Conservation (phyloP, 2,888 invertebrate genomes). For the Pterobdella sp. region DNA sequence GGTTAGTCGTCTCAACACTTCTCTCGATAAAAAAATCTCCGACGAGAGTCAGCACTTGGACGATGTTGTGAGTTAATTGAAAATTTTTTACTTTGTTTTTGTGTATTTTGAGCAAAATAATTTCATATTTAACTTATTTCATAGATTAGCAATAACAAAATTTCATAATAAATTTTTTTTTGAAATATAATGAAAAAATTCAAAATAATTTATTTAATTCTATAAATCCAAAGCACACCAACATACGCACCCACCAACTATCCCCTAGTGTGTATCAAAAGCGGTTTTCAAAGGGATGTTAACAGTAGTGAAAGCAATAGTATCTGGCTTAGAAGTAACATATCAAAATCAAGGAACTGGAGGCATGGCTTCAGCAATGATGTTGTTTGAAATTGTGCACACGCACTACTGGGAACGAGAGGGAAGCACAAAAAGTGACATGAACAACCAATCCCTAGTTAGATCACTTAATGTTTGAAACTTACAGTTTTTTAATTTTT, state of each 20-base stretch:
- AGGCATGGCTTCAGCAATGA: slow-evolving; percentile 88
- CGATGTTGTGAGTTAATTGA: slow-evolving; percentile 74
- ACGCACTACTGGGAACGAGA: slow-evolving; percentile 69
- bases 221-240: no score
- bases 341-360: slow-evolving; percentile 86
- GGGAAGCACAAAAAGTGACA: slow-evolving; percentile 45
- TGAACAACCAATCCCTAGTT: slow-evolving; percentile 46
- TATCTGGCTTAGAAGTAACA: slow-evolving; percentile 81
- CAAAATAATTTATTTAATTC: no score
- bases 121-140: background rate
- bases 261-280: slow-evolving; percentile 61
- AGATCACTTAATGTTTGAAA: no score
- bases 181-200: no score
- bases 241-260: no score
- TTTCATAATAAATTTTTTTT: no score
- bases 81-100: background rate
- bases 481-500: background rate
- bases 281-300: slow-evolving; percentile 93
- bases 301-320: slow-evolving; percentile 78
- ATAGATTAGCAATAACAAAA: no score
- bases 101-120: background rate
- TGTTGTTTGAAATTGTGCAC: slow-evolving; percentile 93
- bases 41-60: slow-evolving; percentile 84
- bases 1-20: slow-evolving; percentile 84
- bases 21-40: slow-evolving; percentile 74